phyloP scores from a whole-genome alignment of 2,888 invertebrate species.

The Himalopsyche tibetana region DNA sequence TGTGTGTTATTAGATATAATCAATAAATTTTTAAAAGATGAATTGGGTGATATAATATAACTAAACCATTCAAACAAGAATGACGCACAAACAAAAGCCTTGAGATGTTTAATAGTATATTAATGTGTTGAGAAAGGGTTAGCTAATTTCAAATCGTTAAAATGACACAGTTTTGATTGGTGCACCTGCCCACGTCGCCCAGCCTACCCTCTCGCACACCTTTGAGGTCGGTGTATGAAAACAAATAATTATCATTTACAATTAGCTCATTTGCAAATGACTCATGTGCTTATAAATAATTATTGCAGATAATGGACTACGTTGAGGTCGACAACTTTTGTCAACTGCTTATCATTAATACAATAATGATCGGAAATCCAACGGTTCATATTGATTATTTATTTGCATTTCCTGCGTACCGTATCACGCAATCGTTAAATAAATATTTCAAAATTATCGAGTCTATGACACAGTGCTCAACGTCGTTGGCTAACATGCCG shows the following conservation, averaged over 20 bases:
- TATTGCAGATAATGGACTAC: background rate
- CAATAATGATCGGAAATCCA: background rate
- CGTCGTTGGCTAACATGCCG: too few relatives aligned
- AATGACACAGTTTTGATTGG: constrained; percentile 54
- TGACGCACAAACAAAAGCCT: background rate
- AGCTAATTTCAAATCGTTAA: background rate
- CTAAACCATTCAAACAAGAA: too few relatives aligned
- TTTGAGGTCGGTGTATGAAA: background rate
- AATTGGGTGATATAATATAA: too few relatives aligned
- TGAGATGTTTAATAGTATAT: background rate
- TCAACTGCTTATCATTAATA: background rate
- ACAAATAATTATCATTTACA: background rate
- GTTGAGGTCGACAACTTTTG: constrained; percentile 26
- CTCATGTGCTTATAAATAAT: background rate
- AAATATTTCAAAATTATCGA: too few relatives aligned
- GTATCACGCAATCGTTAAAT: too few relatives aligned
- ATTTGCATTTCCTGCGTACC: too few relatives aligned
- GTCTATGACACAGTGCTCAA: too few relatives aligned
- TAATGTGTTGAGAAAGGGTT: background rate
- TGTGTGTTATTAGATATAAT: too few relatives aligned
- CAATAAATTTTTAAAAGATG: too few relatives aligned
- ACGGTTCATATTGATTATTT: background rate
- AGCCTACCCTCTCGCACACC: constrained; percentile 28
- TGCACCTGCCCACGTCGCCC: constrained; percentile 48
- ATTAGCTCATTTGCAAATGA: constrained; percentile 19